Evolutionary conservation across 2,797 vertebrate species (phyloP), one percentile per base, ranked within the genome.

Genomic region (Rhyacichthys aspro): DNA sequence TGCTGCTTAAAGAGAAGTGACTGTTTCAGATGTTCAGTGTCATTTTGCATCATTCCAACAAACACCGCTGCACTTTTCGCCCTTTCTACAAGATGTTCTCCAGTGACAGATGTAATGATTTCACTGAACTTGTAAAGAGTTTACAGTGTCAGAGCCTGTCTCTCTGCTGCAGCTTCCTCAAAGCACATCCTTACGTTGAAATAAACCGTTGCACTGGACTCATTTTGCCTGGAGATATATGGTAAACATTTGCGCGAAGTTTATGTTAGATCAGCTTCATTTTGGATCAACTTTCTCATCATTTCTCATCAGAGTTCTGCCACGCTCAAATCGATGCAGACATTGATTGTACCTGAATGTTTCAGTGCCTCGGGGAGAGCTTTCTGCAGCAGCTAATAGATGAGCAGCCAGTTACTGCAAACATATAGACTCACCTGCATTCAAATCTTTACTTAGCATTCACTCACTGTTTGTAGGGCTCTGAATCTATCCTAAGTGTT

Each of bases 101-200:
- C 47, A 45, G 43, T 6, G 16, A 71, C 60, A 58, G 55, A 57
- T 50, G 57, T 56, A 54, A 49, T 55, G 62, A 64, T 70, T 61
- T 67, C 58, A 61, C 2, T 9, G 39, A 23, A 56, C 44, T 62
- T 55, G 37, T 64, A 54, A 49, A 64, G 43, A 61, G 45, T 72
- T 74, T 47, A 60, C n/a, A 15, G 17, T 36, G 39, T 50, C 15
- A 59, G 48, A 28, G 18, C 28, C 19, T 45, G n/a, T 57, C 55
- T 39, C 33, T 18, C 15, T 28, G 17, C 4, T 18, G 41, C 55
- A 19, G 62, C 17, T 43, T 45, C 42, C 28, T 43, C 7, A 32
- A 45, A 42, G 42, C 55, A 52, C 39, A 49, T 9, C 8, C 34
- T 32, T 41, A 17, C 43, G 19, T 46, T 16, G 15, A 16, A 19